Percentiles rank a stretch among this genome's conserved stretches.
Conservation (phyloP, 2,113 vertebrate genomes). For the Vulpes vulpes region DNA sequence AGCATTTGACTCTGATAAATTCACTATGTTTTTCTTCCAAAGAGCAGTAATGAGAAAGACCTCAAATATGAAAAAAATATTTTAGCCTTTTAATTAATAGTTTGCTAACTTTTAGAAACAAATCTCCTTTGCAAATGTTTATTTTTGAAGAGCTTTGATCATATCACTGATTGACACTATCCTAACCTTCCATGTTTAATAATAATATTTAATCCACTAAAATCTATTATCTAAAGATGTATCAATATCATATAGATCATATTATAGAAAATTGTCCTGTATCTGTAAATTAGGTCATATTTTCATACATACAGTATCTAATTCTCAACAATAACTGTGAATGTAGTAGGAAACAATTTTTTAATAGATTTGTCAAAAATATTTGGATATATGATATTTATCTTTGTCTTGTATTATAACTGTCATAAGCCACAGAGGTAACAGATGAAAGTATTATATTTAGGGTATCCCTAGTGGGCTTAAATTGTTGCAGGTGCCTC, state of each 20-base stretch:
- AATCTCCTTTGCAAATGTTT: background rate
- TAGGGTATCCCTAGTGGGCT: background rate
- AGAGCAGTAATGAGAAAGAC: background rate
- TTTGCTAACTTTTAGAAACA: background rate
- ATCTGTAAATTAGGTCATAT: background rate
- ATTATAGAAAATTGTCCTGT: background rate
- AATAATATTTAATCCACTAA: background rate
- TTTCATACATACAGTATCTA: background rate
- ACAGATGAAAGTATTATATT: background rate
- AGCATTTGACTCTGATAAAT: background rate
- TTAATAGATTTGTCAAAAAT: background rate
- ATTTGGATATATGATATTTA: background rate
- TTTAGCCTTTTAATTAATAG: background rate
- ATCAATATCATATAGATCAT: background rate
- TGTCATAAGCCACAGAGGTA: background rate
- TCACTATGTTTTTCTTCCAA: background rate
- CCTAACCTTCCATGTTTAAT: background rate
- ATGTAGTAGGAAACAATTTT: background rate
- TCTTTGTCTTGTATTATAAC: background rate
- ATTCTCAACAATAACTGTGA: background rate
- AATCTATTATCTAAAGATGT: background rate
- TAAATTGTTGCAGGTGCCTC: background rate
- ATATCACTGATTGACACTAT: background rate
- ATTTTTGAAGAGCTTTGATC: background rate
- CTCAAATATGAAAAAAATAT: background rate